Conservation (phyloP, 1,140 invertebrate species). For the Drusus annulatus region DNA sequence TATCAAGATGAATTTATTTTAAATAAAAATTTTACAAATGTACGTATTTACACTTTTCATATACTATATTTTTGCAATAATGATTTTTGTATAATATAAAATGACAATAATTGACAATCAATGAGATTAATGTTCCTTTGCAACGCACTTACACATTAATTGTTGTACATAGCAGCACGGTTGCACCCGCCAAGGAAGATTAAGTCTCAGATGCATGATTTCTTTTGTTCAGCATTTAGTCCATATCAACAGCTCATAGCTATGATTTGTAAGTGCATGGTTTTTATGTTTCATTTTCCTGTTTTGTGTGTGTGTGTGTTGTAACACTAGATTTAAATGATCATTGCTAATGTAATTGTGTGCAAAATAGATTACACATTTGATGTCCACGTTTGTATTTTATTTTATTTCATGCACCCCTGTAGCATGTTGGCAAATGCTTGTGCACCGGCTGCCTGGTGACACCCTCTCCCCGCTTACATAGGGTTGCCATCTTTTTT, state of each 20-base stretch:
- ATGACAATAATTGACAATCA: background rate
- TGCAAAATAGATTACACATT: constrained; percentile 54
- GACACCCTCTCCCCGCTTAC: constrained; percentile 2
- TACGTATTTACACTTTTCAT: background rate
- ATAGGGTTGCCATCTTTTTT: constrained; percentile 24
- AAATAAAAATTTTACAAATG: too few relatives aligned
- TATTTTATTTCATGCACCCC: constrained; percentile 49
- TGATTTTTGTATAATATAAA: background rate
- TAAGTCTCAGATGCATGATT: constrained; percentile 31
- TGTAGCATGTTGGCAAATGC: constrained; percentile 43
- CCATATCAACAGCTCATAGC: constrained; percentile 54
- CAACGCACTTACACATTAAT: constrained; percentile 15
- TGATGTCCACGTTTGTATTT: constrained; percentile 51
- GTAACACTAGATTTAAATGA: constrained; percentile 42
- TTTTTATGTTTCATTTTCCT: constrained; percentile 20
- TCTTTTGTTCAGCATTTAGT: constrained; percentile 52
- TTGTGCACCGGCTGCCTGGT: constrained; percentile 27
- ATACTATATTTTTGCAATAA: background rate
- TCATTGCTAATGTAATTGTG: constrained; percentile 38
- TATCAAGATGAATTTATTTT: too few relatives aligned
- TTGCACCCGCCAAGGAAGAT: constrained; percentile 24
- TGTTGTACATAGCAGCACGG: constrained; percentile 29
- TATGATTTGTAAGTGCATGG: constrained; percentile 59
- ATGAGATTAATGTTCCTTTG: constrained; percentile 18
- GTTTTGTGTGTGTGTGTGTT: constrained; percentile 53